phyloP scores from a whole-genome alignment of 1,140 invertebrate genomes.

The Drosophila yakuba region DNA sequence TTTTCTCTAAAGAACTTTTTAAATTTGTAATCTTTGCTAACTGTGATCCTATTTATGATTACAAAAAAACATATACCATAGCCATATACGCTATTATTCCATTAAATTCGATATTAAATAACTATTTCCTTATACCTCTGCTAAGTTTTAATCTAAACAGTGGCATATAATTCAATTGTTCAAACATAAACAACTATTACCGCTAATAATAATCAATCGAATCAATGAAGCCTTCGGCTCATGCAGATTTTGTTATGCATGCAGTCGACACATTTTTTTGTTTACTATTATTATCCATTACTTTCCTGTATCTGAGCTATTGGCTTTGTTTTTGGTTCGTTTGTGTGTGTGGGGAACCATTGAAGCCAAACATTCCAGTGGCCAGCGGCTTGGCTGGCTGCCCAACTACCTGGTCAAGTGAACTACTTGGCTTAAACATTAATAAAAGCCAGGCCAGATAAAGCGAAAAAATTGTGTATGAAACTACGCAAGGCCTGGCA shows the following conservation, averaged over 20 bases:
- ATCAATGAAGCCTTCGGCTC: slow-evolving; percentile 38
- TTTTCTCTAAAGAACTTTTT: no score
- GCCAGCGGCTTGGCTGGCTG: slow-evolving; percentile 64
- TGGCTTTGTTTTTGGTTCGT: slow-evolving; percentile 29
- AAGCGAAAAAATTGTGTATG: not conserved
- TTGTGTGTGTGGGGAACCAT: slow-evolving; percentile 38
- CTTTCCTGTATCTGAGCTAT: slow-evolving; percentile 46
- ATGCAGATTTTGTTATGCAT: slow-evolving; percentile 65
- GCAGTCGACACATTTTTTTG: slow-evolving; percentile 48
- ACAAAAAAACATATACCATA: no score
- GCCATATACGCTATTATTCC: not conserved
- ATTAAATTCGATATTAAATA: slow-evolving; percentile 2
- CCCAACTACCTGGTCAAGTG: slow-evolving; percentile 80
- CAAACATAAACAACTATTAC: slow-evolving; percentile 20
- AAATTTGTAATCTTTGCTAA: no score
- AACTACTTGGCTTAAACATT: slow-evolving; percentile 68
- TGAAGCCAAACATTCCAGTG: slow-evolving; percentile 74
- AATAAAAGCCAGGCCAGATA: slow-evolving; percentile 33
- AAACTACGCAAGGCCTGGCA: slow-evolving; percentile 33
- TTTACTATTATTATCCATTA: slow-evolving; percentile 43
- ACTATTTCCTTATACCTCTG: slow-evolving; percentile 6
- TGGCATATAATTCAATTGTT: slow-evolving; percentile 35
- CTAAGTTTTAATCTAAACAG: not conserved
- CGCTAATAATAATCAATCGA: slow-evolving; percentile 37
- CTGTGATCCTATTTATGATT: no score